Evolutionary conservation across 1,140 invertebrate species (phyloP), one percentile per base, ranked within the genome.

Genomic region (Acromyrmex charruanus): DNA sequence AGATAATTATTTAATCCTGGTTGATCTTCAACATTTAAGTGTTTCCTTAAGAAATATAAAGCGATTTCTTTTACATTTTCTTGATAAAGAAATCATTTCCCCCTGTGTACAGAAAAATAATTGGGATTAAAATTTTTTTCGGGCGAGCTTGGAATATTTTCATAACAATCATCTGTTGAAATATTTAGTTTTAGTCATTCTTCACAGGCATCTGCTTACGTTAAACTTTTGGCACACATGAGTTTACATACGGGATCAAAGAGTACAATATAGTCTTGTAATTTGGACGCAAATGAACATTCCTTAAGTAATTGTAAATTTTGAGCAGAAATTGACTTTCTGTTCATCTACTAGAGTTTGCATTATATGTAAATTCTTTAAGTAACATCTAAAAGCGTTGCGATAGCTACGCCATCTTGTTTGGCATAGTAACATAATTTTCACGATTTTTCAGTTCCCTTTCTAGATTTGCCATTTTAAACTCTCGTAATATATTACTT

Each of bases 111-210:
- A 71, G 6, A 71, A 71, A 35, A 25, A 16, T 35, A 71, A 71
- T 71, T 71, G n/a, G 21, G 3, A 21, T 71, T 71, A 71, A 51
- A 25, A 71, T 39, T 51, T 71, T 71, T 51, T 71, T 71, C 21
- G 25, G 21, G 3, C 39, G 68, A 25, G 10, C 12, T 25, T 71
- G 4, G 1, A 71, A 16, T 10, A 10, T 71, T 71, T 49, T 12
- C 21, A 7, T 49, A 25, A 61, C 12, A 9, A 1, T 71, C 44
- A 71, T 25, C 21, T 14, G 39, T 69, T 25, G 44, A 10, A 69
- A 69, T 69, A 25, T 51, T 16, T 69, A 25, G 12, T 69, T 69
- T 69, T 9, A 51, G 39, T n/a, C 39, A 69, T 69, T 69, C 12
- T 51, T 69, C 39, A 69, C 39, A 69, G 10, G n/a, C 39, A 14